Base-by-base conservation (phyloP, 2,797 vertebrate genomes). In the Astyanax mexicanus region DNA sequence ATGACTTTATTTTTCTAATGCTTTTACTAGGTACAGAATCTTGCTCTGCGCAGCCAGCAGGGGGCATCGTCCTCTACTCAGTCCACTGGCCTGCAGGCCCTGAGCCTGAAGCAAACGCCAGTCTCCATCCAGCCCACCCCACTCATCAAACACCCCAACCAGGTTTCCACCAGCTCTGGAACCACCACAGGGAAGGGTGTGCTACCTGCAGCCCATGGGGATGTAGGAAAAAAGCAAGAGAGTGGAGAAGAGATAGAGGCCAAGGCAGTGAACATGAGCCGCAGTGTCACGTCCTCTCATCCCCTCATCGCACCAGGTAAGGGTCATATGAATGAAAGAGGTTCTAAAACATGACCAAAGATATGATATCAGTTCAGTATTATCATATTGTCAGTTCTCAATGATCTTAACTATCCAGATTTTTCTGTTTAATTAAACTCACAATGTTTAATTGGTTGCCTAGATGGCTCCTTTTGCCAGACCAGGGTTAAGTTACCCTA, bases 31-130 rank as follows among this genome's bases (percentile, higher is more conserved):
- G 96, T 96, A 65, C 97, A 98, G 90, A 97, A 97, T 86, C 85
- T 98, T 69, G 93, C 95, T 51, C 90, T 97, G 70, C 95, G 96
- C 62, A 90, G 93, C 87, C 96, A 95, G 82, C 96, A 95, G 89
- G 93, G 91, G 81, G 85, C 89, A 32, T 71, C 82, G 6, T 74
- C 81, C 17, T 58, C 81, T 40, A 75, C 81, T 66, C 79, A 76
- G 44, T 72, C 83, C 15, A 64, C 95, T 93, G 80, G 88, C 84
- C 90, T 95, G 77, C 95, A 96, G 68, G 92, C 94, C 80, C 90
- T 96, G 81, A 96, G 96, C 81, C 90, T 97, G 85, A 98, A 97
- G 83, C 92, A 92, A 84, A 88, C 65, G 83, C 93, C 94, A 0
- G 84, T 95, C 40, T 88, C 93, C 79, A 92, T 94, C 69, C 89